These are phyloP conservation scores for Otus sunia DNA, from an alignment of 2,113 vertebrate species.

Conservation along the genomic window DNA sequence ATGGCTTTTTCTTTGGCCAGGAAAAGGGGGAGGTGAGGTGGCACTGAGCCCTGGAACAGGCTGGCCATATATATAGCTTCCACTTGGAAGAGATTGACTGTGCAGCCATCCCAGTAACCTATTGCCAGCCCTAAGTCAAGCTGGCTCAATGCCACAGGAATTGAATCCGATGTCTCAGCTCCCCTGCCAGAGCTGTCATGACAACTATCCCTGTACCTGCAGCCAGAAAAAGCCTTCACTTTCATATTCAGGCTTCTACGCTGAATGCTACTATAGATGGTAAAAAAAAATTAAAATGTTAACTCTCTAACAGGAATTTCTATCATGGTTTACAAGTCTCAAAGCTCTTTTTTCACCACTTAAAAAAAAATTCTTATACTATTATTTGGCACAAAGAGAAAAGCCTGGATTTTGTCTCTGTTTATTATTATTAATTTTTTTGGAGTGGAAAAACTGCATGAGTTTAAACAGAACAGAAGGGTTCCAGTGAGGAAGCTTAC, in stretches of 20 bases:
- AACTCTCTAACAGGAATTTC: background rate
- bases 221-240: background rate
- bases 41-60: background rate
- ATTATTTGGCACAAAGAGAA: background rate
- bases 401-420: background rate
- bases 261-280: background rate
- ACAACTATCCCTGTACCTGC: background rate
- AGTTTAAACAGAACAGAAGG: background rate
- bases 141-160: background rate
- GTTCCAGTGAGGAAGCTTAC: background rate
- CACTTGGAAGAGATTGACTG: background rate
- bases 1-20: background rate
- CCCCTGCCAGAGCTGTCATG: background rate
- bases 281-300: background rate
- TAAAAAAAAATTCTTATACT: background rate
- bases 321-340: background rate
- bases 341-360: background rate
- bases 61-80: background rate
- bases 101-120: background rate
- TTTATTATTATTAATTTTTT: background rate
- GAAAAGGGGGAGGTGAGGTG: background rate
- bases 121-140: background rate
- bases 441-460: background rate
- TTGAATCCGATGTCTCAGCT: background rate
- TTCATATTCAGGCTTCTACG: background rate